A percentile compares a stretch with the other conserved stretches of the same genome.
Conservation (phyloP, 64 coral and sea anemone species). For the Pocillopora verrucosa region DNA sequence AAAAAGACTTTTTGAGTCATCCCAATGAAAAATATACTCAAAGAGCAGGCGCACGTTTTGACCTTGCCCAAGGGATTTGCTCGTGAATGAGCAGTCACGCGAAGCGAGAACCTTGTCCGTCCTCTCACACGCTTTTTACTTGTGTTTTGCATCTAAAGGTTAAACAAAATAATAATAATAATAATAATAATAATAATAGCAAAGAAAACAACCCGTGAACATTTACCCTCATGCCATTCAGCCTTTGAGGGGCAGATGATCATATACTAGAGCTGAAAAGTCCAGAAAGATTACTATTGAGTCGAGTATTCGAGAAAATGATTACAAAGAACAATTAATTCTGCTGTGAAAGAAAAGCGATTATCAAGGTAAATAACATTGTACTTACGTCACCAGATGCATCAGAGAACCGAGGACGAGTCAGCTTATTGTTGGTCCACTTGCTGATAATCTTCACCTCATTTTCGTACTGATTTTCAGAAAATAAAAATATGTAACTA, state of each 20-base stretch:
- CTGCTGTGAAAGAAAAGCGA: too few species aligned
- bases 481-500: neutral
- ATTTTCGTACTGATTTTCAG: constrained; percentile 72
- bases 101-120: too few species aligned
- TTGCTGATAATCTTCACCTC: constrained; percentile 71
- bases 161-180: neutral
- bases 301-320: too few species aligned
- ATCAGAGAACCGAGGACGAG: constrained; percentile 69
- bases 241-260: too few species aligned
- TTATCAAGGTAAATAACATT: neutral
- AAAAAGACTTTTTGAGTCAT: neutral
- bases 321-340: too few species aligned
- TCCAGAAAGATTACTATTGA: too few species aligned
- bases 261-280: too few species aligned
- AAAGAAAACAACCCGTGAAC: too few species aligned
- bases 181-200: too few species aligned
- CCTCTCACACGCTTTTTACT: neutral
- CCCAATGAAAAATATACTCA: neutral
- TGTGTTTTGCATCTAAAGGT: neutral
- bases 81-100: too few species aligned
- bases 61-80: too few species aligned
- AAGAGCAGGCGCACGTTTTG: neutral
- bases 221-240: too few species aligned
- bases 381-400: constrained; percentile 73
- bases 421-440: constrained; percentile 78